Evolutionary conservation across 1,140 invertebrate species (phyloP), one percentile per base, ranked within the genome.

Genomic region (Drosophila tropicalis): DNA sequence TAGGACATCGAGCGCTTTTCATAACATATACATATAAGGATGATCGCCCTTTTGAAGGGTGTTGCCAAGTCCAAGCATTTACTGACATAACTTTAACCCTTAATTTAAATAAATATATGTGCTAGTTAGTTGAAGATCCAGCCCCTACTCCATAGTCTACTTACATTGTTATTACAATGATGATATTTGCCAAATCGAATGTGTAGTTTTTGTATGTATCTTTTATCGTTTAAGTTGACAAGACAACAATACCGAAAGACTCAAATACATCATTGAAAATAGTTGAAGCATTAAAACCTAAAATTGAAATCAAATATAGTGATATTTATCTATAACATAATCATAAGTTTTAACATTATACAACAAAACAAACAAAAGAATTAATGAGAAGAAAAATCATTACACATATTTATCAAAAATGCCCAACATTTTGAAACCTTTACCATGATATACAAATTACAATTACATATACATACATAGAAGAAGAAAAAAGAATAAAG

Each of bases 231-330:
- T 78, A 81, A 72, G 73, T 62, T 65, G 68, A 64, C 19, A 41
- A 47, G 67, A 63, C 55, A 67, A 61, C 60, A 39, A 39, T 12
- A 39, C 36, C 36, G 51, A 64, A 73, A 72, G 47, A 77, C 79
- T 76, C 44, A 40, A 79, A 69, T 62, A 68, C n/a, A 29, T 32
- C 47, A 63, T 67, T 74, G 62, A 40, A 57, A 22, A 47, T 62
- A 62, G 25, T 47, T 39, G 17, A 58, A 15, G 17, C n/a, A 55
- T 32, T 22, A 39, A 58, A 76, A 77, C 81, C 77, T 76, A 84
- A 70, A 75, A 79, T 66, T 76, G 81, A 87, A 89, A 87, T 87
- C 84, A 87, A 87, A 87, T 89, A 89, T 87, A 87, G 84, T 87
- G 84, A 87, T 87, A 87, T 87, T 89, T 87, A 87, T 89, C 80